Evolutionary conservation across 1,140 invertebrate genomes (phyloP).

Genomic region (Drosophila bifasciata): DNA sequence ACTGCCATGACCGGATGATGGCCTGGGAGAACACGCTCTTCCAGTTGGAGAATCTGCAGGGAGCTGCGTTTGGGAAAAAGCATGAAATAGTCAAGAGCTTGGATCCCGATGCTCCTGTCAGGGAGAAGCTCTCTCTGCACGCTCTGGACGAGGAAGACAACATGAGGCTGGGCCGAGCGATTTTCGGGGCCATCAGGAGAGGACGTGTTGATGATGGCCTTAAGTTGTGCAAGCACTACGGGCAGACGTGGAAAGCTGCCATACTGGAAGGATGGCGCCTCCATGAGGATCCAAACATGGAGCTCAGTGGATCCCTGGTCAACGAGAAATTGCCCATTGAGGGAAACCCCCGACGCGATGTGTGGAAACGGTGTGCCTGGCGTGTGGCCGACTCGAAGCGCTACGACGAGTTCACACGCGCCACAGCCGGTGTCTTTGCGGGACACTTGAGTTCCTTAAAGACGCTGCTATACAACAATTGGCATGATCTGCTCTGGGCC

Average conservation of each 20-base stretch:
- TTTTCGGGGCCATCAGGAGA: conserved; percentile 93
- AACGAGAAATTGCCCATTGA: conserved; percentile 87
- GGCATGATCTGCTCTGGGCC: conserved; percentile 96
- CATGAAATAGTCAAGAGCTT: conserved; percentile 89
- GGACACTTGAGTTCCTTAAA: conserved; percentile 92
- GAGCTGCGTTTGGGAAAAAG: conserved; percentile 85
- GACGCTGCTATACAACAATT: conserved; percentile 89
- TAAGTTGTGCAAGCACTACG: conserved; percentile 91
- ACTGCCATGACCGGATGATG: conserved; percentile 90
- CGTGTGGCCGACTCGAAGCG: conserved; percentile 86
- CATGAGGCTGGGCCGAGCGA: conserved; percentile 87
- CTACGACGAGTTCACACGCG: conserved; percentile 87
- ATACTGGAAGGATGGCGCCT: conserved; percentile 95
- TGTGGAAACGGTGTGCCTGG: conserved; percentile 95
- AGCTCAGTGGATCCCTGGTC: conserved; percentile 68
- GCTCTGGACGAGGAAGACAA: conserved; percentile 96
- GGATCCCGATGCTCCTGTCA: conserved; percentile 96
- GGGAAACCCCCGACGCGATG: conserved; percentile 94
- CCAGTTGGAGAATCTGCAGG: conserved; percentile 86
- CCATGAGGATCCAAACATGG: conserved; percentile 92
- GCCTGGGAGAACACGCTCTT: conserved; percentile 97
- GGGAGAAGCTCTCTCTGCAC: conserved; percentile 92
- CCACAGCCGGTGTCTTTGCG: conserved; percentile 91
- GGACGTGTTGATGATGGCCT: conserved; percentile 94
- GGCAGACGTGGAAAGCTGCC: conserved; percentile 95